A percentile compares a stretch with the other conserved stretches of the same genome.
These are phyloP conservation scores for Nasonovia ribisnigri DNA, from an alignment of 2,888 invertebrate species.

Conservation along the genomic window DNA sequence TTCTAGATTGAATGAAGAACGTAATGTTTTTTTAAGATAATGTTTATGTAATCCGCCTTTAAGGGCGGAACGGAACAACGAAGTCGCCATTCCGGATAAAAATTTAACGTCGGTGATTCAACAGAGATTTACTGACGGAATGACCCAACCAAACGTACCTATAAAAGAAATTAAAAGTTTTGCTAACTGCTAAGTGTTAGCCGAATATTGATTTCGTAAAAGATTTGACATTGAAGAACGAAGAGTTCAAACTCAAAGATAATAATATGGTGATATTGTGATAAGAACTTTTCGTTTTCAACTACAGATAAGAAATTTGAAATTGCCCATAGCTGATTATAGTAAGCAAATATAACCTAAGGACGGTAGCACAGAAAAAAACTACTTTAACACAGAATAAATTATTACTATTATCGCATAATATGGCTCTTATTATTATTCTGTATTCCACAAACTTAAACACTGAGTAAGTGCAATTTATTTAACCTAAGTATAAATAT, in stretches of 20 bases:
- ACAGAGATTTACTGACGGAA: not conserved
- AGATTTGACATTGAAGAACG: constrained; percentile 54
- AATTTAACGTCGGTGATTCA: not conserved
- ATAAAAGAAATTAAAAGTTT: not conserved
- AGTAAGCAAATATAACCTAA: too few species aligned
- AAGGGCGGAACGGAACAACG: constrained; percentile 51
- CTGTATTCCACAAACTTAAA: not conserved
- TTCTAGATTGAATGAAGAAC: constrained; percentile 43
- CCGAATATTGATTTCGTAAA: not conserved
- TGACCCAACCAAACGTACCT: not conserved
- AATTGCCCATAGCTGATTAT: not conserved
- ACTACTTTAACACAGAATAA: too few species aligned
- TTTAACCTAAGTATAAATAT: not conserved
- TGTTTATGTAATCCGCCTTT: constrained; percentile 50
- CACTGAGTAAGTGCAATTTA: not conserved
- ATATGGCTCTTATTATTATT: not conserved
- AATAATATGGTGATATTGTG: too few species aligned
- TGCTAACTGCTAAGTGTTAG: not conserved
- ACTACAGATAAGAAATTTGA: constrained; percentile 9
- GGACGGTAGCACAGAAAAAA: too few species aligned
- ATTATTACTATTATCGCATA: too few species aligned
- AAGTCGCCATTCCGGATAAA: constrained; percentile 38
- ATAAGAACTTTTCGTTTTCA: constrained; percentile 30
- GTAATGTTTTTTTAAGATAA: constrained; percentile 47
- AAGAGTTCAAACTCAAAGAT: constrained; percentile 48